A percentile compares a stretch with the other conserved stretches of the same genome.
Conservation (phyloP, 2,113 vertebrate species). For the Aegotheles bennettii region DNA sequence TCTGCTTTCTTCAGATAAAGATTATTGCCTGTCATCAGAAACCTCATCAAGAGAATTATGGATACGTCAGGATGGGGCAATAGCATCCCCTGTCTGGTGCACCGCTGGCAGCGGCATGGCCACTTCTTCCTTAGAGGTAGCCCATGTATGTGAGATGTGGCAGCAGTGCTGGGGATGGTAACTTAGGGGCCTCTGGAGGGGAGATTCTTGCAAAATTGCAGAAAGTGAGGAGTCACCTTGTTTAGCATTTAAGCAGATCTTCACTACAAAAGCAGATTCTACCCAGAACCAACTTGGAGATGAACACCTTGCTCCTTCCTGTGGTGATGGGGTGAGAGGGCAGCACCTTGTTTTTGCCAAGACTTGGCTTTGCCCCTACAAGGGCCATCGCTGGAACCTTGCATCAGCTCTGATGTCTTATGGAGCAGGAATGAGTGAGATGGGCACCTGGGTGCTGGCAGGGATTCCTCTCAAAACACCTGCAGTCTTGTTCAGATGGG, state of each 20-base stretch:
- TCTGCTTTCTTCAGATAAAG: background rate
- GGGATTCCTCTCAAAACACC: background rate
- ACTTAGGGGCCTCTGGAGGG: background rate
- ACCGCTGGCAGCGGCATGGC: background rate
- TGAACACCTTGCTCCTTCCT: background rate
- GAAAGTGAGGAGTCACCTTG: background rate
- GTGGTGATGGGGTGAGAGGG: background rate
- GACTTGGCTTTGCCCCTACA: background rate
- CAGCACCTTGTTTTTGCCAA: background rate
- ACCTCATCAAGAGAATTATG: background rate
- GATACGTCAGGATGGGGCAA: background rate
- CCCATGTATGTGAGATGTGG: fast-evolving
- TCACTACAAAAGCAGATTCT: background rate
- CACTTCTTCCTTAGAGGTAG: background rate
- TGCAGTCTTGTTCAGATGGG: background rate
- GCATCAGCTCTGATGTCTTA: background rate
- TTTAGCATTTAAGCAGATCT: background rate
- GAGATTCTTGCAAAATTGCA: background rate
- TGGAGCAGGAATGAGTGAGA: background rate
- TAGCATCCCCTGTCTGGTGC: background rate
- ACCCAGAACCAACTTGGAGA: background rate
- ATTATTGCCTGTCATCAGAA: background rate
- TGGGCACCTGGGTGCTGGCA: background rate
- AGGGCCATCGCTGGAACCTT: background rate
- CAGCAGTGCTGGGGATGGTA: background rate